Percentiles rank a stretch among this genome's conserved stretches.
Conservation (phyloP, 1,140 invertebrate genomes). For the Drosophila lacertosa region DNA sequence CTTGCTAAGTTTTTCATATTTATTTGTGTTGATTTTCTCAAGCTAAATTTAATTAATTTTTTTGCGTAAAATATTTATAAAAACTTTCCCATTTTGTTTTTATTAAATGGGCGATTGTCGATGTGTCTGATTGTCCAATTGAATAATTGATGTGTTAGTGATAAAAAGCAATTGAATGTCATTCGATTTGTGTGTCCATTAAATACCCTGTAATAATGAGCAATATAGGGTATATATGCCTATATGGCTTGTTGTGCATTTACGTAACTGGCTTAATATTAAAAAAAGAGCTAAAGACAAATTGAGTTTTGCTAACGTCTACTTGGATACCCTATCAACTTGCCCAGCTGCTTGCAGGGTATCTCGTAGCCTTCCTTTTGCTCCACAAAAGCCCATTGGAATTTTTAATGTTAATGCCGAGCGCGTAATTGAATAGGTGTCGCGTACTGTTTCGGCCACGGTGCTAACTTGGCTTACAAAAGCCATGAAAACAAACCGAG, state of each 20-base stretch:
- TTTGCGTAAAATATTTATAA: not conserved
- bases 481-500: slow-evolving; percentile 17
- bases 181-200: slow-evolving; percentile 9
- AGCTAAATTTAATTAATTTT: not conserved
- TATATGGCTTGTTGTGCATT: too few relatives aligned
- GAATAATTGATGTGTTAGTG: slow-evolving; percentile 43
- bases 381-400: too few relatives aligned
- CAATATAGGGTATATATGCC: too few relatives aligned
- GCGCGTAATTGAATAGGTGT: slow-evolving; percentile 60
- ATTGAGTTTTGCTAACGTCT: too few relatives aligned
- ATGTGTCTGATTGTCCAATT: slow-evolving; percentile 25
- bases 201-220: too few relatives aligned
- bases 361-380: too few relatives aligned
- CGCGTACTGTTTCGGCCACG: slow-evolving; percentile 46
- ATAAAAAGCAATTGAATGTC: slow-evolving; percentile 31
- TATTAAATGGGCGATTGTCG: slow-evolving; percentile 2
- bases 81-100: not conserved
- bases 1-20: too few relatives aligned
- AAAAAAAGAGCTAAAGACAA: too few relatives aligned
- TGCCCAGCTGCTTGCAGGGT: too few relatives aligned
- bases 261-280: too few relatives aligned
- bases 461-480: slow-evolving; percentile 16
- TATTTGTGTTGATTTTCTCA: too few relatives aligned
- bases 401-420: slow-evolving; percentile 58
- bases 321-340: too few relatives aligned